Evolutionary conservation across 1,140 invertebrate genomes (phyloP), one percentile per base, ranked within the genome.

Genomic region (Sitophilus oryzae): DNA sequence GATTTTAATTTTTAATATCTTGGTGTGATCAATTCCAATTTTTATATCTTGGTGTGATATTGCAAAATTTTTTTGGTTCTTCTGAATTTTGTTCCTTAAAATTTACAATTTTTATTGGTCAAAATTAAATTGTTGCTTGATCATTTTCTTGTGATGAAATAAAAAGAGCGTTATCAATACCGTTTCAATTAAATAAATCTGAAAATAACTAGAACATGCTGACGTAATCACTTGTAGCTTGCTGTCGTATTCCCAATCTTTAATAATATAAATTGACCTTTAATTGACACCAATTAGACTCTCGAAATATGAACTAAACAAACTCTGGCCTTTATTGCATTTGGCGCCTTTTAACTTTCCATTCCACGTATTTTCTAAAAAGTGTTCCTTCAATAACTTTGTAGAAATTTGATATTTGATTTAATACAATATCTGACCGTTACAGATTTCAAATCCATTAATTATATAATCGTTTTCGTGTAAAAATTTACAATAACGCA

Each of bases 231-330:
- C 30, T 52, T 18, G 25, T 44, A 41, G 42, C 46, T 23, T 52
- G 54, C 36, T 52, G 48, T 53, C 37, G 40, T 58, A 52, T 46
- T 50, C 56, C 41, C 41, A 58, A 58, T 58, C 56, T 52, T 47
- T 53, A 52, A 52, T 58, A 52, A 53, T 34, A 52, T 47, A 47
- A 58, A 52, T 52, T 52, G 56, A 53, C 49, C 48, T 37, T 53
- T 53, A 52, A 52, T 52, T 58, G 49, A 58, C 56, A 58, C 23
- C 56, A 53, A 58, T 53, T 52, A 53, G 46, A 42, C 30, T 53
- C 44, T 52, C 20, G 41, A 56, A 56, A 50, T 50, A 30, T 50
- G 18, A 56, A 48, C 34, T 50, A 50, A 8, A 14, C 23, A 23
- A n/a, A 34, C 23, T 21, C n/a, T 51, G 40, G 25, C 11, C 25